Base-by-base conservation (phyloP, 2,113 vertebrate genomes). In the Mustela lutreola region DNA sequence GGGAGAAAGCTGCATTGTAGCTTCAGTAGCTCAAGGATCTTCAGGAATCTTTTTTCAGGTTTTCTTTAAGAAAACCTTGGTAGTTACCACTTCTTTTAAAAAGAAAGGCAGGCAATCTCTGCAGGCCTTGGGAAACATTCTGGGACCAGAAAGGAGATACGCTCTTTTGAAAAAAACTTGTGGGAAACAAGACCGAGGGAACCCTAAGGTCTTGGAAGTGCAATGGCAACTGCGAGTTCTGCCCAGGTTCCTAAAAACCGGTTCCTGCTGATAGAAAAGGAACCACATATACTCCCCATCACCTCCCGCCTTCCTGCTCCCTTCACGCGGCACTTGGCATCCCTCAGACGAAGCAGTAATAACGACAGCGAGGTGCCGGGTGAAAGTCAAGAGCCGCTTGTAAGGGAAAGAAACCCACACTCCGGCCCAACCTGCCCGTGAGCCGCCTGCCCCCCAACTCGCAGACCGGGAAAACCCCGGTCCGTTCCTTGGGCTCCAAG, bases 51-150 rank as follows among this genome's bases (percentile, higher is more conserved):
- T 83, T 60, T 26, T 28, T 81, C 76, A 11, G 58, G 21, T 93
- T 93, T 96, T 92, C 80, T 87, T 50, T 53, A 15, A 53, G 50
- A 53, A 53, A 86, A 45, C 21, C 83, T 95, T 82, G 91, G 56
- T 89, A 71, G 82, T 97, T 97, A 73, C 24, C 95, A 88, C 62
- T 94, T 95, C 56, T 89, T 83, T 89, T 83, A 78, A 84, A 89
- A 71, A 93, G 21, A 53, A 78, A 91, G 42, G 45, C 24, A 58
- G 60, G 86, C 81, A 70, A 4, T 73, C 79, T 36, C 75, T 62
- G 92, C 42, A 56, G 89, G 79, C 73, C 71, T 97, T 81, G 39
- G 50, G 56, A 39, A 39, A n/a, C 39, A 1, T 63, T 91, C 75
- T 73, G 31, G 75, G 94, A 90, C 80, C 33, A n/a, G 93, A 96